A percentile compares a stretch with the other conserved stretches of the same genome.
Evolutionary conservation across 2,888 invertebrate species (phyloP).

Genomic region (Holacanthella duospinosa): DNA sequence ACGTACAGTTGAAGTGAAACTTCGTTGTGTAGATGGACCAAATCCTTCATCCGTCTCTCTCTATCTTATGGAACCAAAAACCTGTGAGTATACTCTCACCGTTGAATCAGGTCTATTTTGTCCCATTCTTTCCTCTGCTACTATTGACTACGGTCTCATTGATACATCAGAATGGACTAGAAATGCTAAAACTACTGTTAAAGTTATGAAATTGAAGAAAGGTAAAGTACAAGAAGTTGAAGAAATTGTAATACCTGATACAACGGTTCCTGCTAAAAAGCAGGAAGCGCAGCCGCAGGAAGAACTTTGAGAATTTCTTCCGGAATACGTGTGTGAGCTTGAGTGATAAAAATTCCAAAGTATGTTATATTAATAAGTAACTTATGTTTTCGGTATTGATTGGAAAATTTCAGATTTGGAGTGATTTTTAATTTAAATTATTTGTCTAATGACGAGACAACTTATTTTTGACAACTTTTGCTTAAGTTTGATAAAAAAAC

Average conservation of each 20-base stretch:
- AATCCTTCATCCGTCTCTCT: slow-evolving; percentile 74
- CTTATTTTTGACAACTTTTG: too few species aligned
- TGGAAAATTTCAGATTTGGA: too few species aligned
- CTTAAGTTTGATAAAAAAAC: too few species aligned
- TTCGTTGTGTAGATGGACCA: slow-evolving; percentile 62
- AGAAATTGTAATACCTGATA: neutral
- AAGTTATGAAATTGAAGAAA: neutral
- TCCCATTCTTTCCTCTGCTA: slow-evolving; percentile 63
- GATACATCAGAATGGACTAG: slow-evolving; percentile 14
- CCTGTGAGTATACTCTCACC: slow-evolving; percentile 88
- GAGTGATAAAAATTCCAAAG: too few species aligned
- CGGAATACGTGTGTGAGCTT: too few species aligned
- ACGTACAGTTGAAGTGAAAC: slow-evolving; percentile 49
- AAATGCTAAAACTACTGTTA: neutral
- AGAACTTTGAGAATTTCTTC: too few species aligned
- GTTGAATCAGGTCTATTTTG: slow-evolving; percentile 88
- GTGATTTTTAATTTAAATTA: too few species aligned
- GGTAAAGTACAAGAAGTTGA: neutral
- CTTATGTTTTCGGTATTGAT: too few species aligned
- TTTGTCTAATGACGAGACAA: too few species aligned
- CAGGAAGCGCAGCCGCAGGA: neutral
- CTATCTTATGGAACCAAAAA: slow-evolving; percentile 78
- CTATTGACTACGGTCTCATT: slow-evolving; percentile 62
- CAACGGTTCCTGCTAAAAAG: neutral
- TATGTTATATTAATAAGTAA: too few species aligned